Evolutionary conservation across 2,888 invertebrate species (phyloP), one percentile per base, ranked within the genome.

Genomic region (Leistus spinibarbis): DNA sequence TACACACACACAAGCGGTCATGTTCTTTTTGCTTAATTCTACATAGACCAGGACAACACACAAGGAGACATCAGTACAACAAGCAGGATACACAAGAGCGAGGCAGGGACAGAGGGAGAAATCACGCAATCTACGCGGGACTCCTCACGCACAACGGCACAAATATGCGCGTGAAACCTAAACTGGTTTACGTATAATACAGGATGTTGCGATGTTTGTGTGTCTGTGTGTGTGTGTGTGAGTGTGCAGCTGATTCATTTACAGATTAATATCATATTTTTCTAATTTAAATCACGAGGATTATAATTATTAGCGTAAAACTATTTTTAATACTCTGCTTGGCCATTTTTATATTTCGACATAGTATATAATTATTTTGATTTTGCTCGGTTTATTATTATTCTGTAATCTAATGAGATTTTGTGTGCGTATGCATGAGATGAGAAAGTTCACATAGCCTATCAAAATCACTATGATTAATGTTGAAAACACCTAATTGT

Each of bases 181-280:
- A 40, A 40, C 40, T 40, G 40, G 24, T 22, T 16, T 23, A 24
- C n/a, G 22, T 63, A 22, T 63, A 22, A 17, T 56, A 66, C 73
- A 73, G 67, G 62, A 67, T 72, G 72, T 64, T 72, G 72, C n/a
- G 27, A 20, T 72, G 65, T 23, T 2, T 40, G 40, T 40, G 40
- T 40, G 40, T 40, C 9, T 40, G 40, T 40, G 40, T 40, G 40
- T 40, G 40, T 40, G 40, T 40, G 40, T 13, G 64, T 71, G 54
- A 56, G 71, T 54, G 62, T 62, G 54, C 69, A 64, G 57, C 54
- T 66, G 72, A 72, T 72, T 72, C 73, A 73, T 73, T 73, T 73
- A 73, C 57, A 73, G 73, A 73, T 73, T 73, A 73, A 73, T 67
- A 53, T 27, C 56, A 57, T 64, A 64, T 72, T 73, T 73, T 73